phyloP scores from a whole-genome alignment of 1,140 invertebrate species.

The Mizuhopecten yessoensis region DNA sequence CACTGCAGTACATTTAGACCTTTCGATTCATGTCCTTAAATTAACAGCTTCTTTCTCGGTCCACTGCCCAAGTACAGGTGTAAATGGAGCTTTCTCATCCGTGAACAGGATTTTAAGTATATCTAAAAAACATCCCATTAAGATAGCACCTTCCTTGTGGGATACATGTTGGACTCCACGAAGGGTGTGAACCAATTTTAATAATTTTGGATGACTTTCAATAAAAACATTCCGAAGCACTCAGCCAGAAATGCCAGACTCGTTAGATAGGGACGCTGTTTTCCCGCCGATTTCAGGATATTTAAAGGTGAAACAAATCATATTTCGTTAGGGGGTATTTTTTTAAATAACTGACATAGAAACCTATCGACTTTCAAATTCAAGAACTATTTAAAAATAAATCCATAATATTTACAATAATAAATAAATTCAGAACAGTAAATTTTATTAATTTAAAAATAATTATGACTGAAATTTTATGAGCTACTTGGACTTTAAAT shows the following conservation, averaged over 20 bases:
- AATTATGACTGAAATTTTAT: no score
- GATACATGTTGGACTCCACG: not conserved
- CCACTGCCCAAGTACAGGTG: not conserved
- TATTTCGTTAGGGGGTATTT: no score
- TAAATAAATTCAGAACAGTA: no score
- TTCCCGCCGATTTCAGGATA: slow-evolving; percentile 13
- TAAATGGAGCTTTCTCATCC: not conserved
- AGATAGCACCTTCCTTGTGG: not conserved
- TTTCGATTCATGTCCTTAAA: not conserved
- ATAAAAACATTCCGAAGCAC: not conserved
- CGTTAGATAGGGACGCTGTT: not conserved
- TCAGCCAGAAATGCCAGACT: slow-evolving; percentile 31
- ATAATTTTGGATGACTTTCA: not conserved
- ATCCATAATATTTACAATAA: no score
- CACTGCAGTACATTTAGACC: not conserved
- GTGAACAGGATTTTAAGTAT: not conserved
- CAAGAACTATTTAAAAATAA: no score
- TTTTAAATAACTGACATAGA: no score
- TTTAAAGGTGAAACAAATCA: not conserved
- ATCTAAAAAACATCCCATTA: not conserved
- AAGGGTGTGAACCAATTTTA: not conserved
- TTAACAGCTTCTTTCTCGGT: no score
- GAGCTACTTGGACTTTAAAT: no score
- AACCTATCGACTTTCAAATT: no score
- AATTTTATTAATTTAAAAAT: no score